Base-by-base conservation (phyloP, 1,140 invertebrate species). In the Diorhabda carinulata region DNA sequence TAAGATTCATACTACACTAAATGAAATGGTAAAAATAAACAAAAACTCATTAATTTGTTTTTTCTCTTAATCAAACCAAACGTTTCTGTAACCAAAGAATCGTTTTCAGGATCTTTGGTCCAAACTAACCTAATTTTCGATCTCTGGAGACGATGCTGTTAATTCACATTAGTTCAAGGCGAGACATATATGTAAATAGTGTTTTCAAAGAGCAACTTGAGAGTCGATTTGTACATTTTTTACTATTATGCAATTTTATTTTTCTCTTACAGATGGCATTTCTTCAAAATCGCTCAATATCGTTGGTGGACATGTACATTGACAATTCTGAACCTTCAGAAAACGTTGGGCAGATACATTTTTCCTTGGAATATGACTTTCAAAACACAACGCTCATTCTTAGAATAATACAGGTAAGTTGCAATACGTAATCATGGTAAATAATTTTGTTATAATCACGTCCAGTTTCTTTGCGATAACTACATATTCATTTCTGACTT, bases 311-410 rank as follows among this genome's bases (percentile, higher is more conserved):
- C 79, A 96, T 96, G 93, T 96, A 95, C 84, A 93, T 95, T 81
- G 94, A 96, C 84, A 95, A 94, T 82, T 89, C 91, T 41, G 93
- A 95, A 82, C 90, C 94, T 2, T 92, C 91, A 69, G 93, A 95
- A 83, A 95, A 94, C 82, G 93, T 95, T 69, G 94, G 94, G 40
- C 93, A 96, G 84, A 95, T 98, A 76, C 95, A 98, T 81, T 96
- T 98, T 84, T 95, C 92, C 59, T 83, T 98, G 76, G 94, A 96
- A 81, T 98, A 98, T 81, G 94, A 98, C 84, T 97, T 97, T 83
- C 94, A 96, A 84, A 94, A 94, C 76, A 94, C 93, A 70, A 97
- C 95, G 59, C 88, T 97, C 76, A 95, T 96, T 72, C 83, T 97
- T 71, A 92, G 91, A 83, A 94, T 96, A 77, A 89, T 95, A 77